phyloP scores from a whole-genome alignment of 1,140 invertebrate species.

The Eurosta solidaginis region DNA sequence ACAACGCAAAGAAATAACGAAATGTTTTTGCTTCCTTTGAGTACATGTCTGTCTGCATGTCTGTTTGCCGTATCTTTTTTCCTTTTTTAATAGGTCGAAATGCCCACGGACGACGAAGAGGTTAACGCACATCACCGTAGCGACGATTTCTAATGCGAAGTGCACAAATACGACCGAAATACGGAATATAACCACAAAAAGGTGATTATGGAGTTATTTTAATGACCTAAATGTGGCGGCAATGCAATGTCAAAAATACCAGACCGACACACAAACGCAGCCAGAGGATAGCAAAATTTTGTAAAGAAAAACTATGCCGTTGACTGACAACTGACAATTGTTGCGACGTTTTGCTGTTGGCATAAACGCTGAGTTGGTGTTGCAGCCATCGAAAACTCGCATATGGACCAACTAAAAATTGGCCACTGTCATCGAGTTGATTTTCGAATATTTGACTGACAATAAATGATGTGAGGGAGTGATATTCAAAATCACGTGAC shows the following conservation, averaged over 20 bases:
- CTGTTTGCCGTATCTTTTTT: neutral
- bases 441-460: neutral
- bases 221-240: neutral
- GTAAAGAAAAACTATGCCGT: neutral
- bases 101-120: neutral
- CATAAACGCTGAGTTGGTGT: neutral
- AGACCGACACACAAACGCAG: neutral
- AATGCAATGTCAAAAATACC: neutral
- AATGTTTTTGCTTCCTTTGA: neutral
- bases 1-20: neutral
- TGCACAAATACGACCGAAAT: neutral
- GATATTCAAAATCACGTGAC: neutral
- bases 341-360: neutral
- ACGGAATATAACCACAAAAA: neutral
- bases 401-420: neutral
- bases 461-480: neutral
- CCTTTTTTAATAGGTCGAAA: neutral
- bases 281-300: neutral
- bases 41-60: neutral
- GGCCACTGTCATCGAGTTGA: neutral
- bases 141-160: neutral
- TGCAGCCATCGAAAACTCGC: neutral
- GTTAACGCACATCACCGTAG: neutral
- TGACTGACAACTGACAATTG: conserved; percentile 16
- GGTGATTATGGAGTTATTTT: conserved; percentile 20